Evolutionary conservation across 2,888 invertebrate species (phyloP).

Genomic region (Diplazon laetatorius): DNA sequence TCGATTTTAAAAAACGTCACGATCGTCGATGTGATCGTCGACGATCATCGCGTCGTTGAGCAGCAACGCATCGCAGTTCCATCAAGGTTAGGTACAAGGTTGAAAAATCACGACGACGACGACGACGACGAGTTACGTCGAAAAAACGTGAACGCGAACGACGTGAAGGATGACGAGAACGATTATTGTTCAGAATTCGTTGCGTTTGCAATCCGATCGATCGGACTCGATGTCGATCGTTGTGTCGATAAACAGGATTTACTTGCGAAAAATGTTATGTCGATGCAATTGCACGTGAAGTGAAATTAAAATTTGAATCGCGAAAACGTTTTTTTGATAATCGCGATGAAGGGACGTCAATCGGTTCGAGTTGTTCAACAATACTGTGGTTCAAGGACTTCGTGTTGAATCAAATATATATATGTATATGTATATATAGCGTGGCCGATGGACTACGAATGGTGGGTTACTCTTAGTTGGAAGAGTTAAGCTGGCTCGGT

Average conservation of each 20-base stretch:
- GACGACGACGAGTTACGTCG: too few relatives aligned
- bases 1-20: not conserved
- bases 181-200: slow-evolving; percentile 33
- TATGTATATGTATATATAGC: not conserved
- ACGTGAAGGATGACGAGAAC: slow-evolving; percentile 17
- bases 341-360: slow-evolving; percentile 12
- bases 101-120: slow-evolving; percentile 22
- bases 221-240: slow-evolving; percentile 33
- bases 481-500: slow-evolving; percentile 21
- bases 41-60: slow-evolving; percentile 32
- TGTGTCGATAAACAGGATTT: slow-evolving; percentile 33
- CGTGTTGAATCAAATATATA: slow-evolving; percentile 9
- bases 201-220: slow-evolving; percentile 34
- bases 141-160: slow-evolving; percentile 17
- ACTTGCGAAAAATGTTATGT: slow-evolving; percentile 23
- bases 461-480: slow-evolving; percentile 18
- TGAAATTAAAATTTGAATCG: not conserved
- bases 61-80: slow-evolving; percentile 28
- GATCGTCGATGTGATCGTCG: slow-evolving; percentile 34
- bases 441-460: slow-evolving; percentile 11
- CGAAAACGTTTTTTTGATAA: slow-evolving; percentile 10
- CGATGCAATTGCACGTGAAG: slow-evolving; percentile 15
- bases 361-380: slow-evolving; percentile 1
- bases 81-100: slow-evolving; percentile 13
- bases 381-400: slow-evolving; percentile 20